phyloP scores from a whole-genome alignment of 2,113 vertebrate genomes.

The Gorsachius goisagi region DNA sequence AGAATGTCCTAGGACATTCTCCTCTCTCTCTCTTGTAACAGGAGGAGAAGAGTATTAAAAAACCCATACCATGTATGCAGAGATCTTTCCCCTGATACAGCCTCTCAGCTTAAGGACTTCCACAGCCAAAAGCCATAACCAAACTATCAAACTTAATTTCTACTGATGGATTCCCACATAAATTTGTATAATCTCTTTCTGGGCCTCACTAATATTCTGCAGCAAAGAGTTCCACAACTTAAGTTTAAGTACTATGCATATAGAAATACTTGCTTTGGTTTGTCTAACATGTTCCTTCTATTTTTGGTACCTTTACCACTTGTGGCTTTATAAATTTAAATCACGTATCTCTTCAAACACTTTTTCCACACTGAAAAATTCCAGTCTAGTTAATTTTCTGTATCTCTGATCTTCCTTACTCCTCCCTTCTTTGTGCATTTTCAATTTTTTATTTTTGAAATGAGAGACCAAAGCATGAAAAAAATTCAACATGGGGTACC shows the following conservation, averaged over 20 bases:
- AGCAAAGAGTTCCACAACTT: background rate
- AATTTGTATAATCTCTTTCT: constrained; percentile 21
- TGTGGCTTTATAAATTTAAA: constrained; percentile 2
- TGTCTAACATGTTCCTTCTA: background rate
- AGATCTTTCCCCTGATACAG: background rate
- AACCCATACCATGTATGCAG: background rate
- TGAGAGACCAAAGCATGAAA: background rate
- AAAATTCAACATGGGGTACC: background rate
- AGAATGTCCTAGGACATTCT: constrained; percentile 22
- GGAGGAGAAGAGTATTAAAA: background rate
- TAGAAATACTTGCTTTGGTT: constrained; percentile 26
- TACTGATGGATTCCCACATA: background rate
- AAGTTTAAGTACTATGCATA: background rate
- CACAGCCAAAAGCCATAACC: constrained; percentile 35
- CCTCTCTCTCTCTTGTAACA: background rate
- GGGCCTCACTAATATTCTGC: background rate
- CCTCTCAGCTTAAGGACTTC: background rate
- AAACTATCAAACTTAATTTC: constrained; percentile 5
- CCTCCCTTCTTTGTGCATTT: background rate
- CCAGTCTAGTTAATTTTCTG: background rate
- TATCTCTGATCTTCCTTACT: background rate
- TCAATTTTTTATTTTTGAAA: background rate
- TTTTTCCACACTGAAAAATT: background rate
- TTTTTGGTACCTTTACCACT: background rate
- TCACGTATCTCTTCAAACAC: background rate